phyloP scores from a whole-genome alignment of 2,113 vertebrate species.

The Chamaea fasciata region DNA sequence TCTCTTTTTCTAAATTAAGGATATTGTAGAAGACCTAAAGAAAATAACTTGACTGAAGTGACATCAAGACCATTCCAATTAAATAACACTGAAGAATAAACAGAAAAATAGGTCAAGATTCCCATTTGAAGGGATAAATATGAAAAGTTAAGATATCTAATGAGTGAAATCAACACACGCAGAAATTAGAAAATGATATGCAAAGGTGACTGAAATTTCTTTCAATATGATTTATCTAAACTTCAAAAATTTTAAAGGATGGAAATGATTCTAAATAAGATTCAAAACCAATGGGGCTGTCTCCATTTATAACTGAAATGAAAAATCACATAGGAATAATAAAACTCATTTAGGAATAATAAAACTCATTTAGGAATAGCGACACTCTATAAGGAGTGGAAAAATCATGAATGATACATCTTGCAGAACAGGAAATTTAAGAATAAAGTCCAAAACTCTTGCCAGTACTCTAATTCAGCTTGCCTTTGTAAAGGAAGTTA shows the following conservation, averaged over 20 bases:
- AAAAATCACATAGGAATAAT: neutral
- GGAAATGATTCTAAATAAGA: neutral
- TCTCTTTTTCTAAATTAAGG: neutral
- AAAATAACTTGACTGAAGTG: neutral
- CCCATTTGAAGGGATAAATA: neutral
- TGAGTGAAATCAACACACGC: neutral
- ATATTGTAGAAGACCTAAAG: neutral
- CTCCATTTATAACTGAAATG: neutral
- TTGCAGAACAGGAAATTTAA: neutral
- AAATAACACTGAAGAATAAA: neutral
- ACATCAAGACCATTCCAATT: neutral
- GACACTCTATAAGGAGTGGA: neutral
- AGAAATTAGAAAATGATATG: neutral
- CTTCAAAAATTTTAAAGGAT: neutral
- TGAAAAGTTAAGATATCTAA: neutral
- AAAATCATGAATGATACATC: neutral
- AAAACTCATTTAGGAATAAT: neutral
- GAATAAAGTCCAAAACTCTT: neutral
- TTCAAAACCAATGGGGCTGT: neutral
- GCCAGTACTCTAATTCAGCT: neutral
- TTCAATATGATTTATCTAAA: neutral
- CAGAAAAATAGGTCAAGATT: neutral
- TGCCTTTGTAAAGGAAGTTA: neutral
- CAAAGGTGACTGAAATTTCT: neutral
- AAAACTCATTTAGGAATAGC: neutral